Evolutionary conservation across 2,888 invertebrate species (phyloP).

Genomic region (Drosophila subquinaria): DNA sequence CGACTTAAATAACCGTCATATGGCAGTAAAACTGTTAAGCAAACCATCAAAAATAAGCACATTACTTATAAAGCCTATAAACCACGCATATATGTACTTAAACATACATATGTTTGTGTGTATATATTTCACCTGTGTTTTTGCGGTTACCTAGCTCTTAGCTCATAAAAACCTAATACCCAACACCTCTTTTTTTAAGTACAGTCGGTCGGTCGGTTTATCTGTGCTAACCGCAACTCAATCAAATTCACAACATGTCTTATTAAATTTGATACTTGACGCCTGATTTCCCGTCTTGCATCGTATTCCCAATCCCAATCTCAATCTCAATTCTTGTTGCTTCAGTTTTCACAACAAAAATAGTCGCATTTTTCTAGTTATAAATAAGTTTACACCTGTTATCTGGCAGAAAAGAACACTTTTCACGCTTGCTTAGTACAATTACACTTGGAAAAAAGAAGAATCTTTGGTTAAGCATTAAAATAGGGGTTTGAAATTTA

Average conservation of each 20-base stretch:
- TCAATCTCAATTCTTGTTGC: slow-evolving; percentile 35
- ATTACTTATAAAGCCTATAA: slow-evolving; percentile 13
- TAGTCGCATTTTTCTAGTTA: slow-evolving; percentile 8
- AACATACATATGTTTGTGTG: neutral
- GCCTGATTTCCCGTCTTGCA: slow-evolving; percentile 64
- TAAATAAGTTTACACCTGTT: slow-evolving; percentile 9
- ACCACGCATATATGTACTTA: neutral
- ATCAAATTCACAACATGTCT: slow-evolving; percentile 46
- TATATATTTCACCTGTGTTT: slow-evolving; percentile 32
- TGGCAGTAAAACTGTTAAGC: slow-evolving; percentile 25
- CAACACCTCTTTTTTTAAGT: slow-evolving; percentile 31
- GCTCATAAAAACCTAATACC: slow-evolving; percentile 31
- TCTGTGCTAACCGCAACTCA: slow-evolving; percentile 51
- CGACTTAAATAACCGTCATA: neutral
- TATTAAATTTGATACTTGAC: slow-evolving; percentile 58
- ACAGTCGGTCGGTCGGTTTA: slow-evolving; percentile 6
- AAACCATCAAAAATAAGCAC: slow-evolving; percentile 31
- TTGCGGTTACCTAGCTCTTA: slow-evolving; percentile 43
- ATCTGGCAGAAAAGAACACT: slow-evolving; percentile 6
- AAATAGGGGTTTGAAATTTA: neutral
- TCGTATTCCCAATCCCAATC: slow-evolving; percentile 55
- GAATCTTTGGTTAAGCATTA: neutral
- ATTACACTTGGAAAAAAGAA: neutral
- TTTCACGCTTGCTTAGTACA: neutral
- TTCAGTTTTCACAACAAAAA: slow-evolving; percentile 24